Evolutionary conservation across 2,113 vertebrate species (phyloP).

Genomic region (Caranx ignobilis): DNA sequence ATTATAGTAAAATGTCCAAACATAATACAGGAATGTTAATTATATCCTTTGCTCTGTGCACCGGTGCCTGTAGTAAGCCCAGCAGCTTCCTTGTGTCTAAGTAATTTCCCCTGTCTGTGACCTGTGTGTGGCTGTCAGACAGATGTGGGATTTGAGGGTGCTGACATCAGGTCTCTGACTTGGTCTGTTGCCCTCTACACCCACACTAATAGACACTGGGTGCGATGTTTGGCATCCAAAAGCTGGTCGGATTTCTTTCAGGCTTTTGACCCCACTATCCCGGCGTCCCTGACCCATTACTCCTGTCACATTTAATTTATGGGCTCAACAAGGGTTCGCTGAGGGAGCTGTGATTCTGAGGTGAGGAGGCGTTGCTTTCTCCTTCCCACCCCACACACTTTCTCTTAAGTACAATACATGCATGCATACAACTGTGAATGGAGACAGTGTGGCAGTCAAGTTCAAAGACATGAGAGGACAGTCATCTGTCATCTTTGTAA

Average conservation of each 20-base stretch:
- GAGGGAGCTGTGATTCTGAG: slow-evolving; percentile 36
- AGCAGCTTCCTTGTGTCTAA: too few species aligned
- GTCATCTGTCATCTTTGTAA: slow-evolving; percentile 59
- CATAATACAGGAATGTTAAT: too few species aligned
- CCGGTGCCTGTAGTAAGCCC: too few species aligned
- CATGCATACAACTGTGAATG: slow-evolving; percentile 53
- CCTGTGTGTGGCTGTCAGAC: not conserved
- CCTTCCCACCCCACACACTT: slow-evolving; percentile 4
- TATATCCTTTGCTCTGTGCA: too few species aligned
- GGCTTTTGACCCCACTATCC: slow-evolving; percentile 17
- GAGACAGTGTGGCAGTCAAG: slow-evolving; percentile 46
- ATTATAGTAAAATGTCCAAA: too few species aligned
- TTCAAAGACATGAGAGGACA: slow-evolving; percentile 54
- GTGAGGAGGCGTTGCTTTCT: slow-evolving; percentile 28
- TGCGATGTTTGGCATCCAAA: not conserved
- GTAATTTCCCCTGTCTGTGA: too few species aligned
- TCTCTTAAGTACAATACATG: slow-evolving; percentile 46
- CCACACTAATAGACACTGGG: slow-evolving; percentile 1
- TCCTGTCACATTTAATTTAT: slow-evolving; percentile 66
- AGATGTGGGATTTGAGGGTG: slow-evolving; percentile 10
- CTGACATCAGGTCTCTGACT: slow-evolving; percentile 13
- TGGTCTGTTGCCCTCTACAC: not conserved
- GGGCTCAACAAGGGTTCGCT: slow-evolving; percentile 38
- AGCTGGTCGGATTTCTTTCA: not conserved
- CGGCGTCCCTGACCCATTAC: slow-evolving; percentile 28